A percentile compares a stretch with the other conserved stretches of the same genome.
These are phyloP conservation scores for Nymphalis io DNA, from an alignment of 1,140 invertebrate genomes.

Conservation along the genomic window DNA sequence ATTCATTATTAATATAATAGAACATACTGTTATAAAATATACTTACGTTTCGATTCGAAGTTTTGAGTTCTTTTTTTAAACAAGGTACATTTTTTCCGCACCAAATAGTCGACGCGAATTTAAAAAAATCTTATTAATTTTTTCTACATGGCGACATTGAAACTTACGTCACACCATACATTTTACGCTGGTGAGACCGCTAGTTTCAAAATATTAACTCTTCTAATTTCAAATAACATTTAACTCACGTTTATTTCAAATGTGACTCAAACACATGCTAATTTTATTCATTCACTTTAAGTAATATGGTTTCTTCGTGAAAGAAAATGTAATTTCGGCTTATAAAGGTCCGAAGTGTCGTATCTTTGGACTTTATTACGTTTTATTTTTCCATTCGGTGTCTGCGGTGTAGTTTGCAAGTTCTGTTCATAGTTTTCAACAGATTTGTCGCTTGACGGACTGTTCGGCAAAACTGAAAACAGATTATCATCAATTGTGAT, in stretches of 20 bases:
- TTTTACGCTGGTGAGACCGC: too few relatives aligned
- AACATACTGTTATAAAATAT: neutral
- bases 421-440: constrained; percentile 74
- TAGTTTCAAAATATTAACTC: too few relatives aligned
- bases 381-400: constrained; percentile 63
- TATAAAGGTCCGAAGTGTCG: constrained; percentile 70
- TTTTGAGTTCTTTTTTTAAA: too few relatives aligned
- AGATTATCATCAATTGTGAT: neutral
- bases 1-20: neutral
- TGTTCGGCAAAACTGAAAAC: constrained; percentile 64
- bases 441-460: constrained; percentile 75
- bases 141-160: too few relatives aligned
- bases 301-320: constrained; percentile 62
- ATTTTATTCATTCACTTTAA: constrained; percentile 1
- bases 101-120: too few relatives aligned
- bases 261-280: neutral
- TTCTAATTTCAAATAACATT: too few relatives aligned
- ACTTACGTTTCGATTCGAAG: too few relatives aligned
- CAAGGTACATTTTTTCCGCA: too few relatives aligned
- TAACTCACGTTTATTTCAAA: too few relatives aligned
- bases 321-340: constrained; percentile 71
- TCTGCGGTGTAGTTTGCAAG: constrained; percentile 34
- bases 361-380: constrained; percentile 65
- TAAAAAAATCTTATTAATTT: too few relatives aligned
- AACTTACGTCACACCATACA: too few relatives aligned